These are phyloP conservation scores for Argyrosomus japonicus DNA, from an alignment of 2,113 vertebrate genomes.

Conservation along the genomic window DNA sequence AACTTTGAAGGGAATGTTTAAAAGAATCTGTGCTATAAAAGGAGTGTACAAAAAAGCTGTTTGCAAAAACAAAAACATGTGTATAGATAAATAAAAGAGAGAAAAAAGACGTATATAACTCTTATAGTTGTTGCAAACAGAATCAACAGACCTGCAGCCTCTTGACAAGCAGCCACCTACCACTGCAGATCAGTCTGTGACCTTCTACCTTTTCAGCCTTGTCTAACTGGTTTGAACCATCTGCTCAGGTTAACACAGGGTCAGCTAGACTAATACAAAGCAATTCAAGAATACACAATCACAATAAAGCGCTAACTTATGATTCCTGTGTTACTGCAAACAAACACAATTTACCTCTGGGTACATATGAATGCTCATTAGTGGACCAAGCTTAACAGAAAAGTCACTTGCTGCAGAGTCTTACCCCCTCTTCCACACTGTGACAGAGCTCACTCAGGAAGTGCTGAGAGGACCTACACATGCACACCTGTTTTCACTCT, in stretches of 20 bases:
- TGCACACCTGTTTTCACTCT: neutral
- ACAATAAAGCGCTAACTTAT: neutral
- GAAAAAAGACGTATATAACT: neutral
- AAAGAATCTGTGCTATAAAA: neutral
- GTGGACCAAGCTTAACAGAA: neutral
- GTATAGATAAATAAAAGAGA: neutral
- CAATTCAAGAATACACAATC: neutral
- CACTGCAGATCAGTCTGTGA: neutral
- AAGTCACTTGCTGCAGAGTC: neutral
- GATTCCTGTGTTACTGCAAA: neutral
- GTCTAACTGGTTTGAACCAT: neutral
- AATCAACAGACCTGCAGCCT: neutral
- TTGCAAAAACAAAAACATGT: neutral
- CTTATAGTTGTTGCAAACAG: neutral
- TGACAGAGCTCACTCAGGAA: neutral
- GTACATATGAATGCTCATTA: neutral
- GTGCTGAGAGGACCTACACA: neutral
- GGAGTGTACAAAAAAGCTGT: neutral
- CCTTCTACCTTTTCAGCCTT: neutral
- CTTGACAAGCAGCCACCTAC: neutral
- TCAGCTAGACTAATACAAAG: neutral
- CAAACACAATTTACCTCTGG: neutral
- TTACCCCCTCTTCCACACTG: neutral
- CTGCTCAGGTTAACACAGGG: neutral
- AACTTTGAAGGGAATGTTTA: neutral